These are phyloP conservation scores for Malthinus seriepunctatus DNA, from an alignment of 2,888 invertebrate species.

Conservation along the genomic window DNA sequence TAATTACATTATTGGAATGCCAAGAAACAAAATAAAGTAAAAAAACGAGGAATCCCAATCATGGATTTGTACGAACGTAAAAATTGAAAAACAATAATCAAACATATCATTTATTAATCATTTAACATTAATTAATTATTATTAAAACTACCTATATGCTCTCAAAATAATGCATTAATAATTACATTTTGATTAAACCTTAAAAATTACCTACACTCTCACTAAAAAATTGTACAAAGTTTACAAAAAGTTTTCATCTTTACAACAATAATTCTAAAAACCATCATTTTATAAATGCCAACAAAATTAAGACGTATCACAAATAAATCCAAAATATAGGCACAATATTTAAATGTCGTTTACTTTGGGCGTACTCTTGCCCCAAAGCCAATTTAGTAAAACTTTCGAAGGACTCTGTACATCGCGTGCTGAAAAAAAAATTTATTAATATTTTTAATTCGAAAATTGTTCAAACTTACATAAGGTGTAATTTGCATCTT, in stretches of 20 bases:
- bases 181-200: conserved; percentile 5
- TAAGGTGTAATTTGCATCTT: conserved; percentile 70
- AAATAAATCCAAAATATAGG: conserved; percentile 7
- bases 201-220: neutral
- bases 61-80: no score
- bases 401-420: conserved; percentile 80
- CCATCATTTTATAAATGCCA: conserved; percentile 5
- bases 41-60: no score
- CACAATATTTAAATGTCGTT: conserved; percentile 19
- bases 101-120: no score
- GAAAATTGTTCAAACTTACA: conserved; percentile 60
- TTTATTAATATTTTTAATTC: no score
- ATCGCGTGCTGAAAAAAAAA: conserved; percentile 68
- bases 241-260: conserved; percentile 20
- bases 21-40: no score
- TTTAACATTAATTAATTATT: neutral
- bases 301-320: conserved; percentile 9
- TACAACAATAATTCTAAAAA: conserved; percentile 2
- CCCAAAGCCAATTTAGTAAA: conserved; percentile 81
- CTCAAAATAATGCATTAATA: neutral
- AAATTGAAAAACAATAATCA: no score
- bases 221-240: conserved; percentile 23
- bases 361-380: conserved; percentile 69
- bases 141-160: conserved; percentile 4
- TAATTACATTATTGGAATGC: no score